Evolutionary conservation across 1,140 invertebrate species (phyloP).

Genomic region (Drosophila repletoides): DNA sequence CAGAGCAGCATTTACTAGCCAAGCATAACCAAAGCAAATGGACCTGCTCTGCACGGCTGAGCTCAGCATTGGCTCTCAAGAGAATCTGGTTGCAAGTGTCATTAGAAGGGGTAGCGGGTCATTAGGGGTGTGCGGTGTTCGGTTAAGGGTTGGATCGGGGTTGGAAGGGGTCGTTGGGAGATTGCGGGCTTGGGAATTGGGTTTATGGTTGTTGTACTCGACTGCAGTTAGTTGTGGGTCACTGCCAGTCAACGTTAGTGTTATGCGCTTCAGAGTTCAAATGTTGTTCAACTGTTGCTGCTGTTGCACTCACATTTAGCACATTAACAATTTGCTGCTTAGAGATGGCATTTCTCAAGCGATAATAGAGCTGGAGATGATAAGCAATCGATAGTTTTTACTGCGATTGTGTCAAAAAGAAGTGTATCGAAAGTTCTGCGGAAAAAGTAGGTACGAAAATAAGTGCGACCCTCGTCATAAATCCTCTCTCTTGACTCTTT

Average conservation of each 20-base stretch:
- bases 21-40: conserved; percentile 31
- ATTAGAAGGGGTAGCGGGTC: conserved; percentile 15
- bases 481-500: too few relatives aligned
- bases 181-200: too few relatives aligned
- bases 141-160: too few relatives aligned
- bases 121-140: too few relatives aligned
- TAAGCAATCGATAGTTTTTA: too few relatives aligned
- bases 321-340: conserved; percentile 12
- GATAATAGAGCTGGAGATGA: too few relatives aligned
- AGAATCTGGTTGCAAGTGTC: conserved; percentile 30
- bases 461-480: too few relatives aligned
- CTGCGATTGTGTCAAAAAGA: too few relatives aligned
- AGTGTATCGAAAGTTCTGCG: too few relatives aligned
- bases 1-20: conserved; percentile 5
- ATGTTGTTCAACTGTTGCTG: conserved; percentile 2
- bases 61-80: conserved; percentile 28
- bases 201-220: not conserved
- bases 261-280: conserved; percentile 6
- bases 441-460: too few relatives aligned
- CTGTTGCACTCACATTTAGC: conserved; percentile 1
- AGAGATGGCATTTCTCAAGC: not conserved
- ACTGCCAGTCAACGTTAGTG: conserved; percentile 11
- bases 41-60: conserved; percentile 24
- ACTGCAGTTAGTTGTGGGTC: conserved; percentile 42
- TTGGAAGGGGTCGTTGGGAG: too few relatives aligned